Conservation (phyloP, 2,888 invertebrate genomes). For the Gari tellinella region DNA sequence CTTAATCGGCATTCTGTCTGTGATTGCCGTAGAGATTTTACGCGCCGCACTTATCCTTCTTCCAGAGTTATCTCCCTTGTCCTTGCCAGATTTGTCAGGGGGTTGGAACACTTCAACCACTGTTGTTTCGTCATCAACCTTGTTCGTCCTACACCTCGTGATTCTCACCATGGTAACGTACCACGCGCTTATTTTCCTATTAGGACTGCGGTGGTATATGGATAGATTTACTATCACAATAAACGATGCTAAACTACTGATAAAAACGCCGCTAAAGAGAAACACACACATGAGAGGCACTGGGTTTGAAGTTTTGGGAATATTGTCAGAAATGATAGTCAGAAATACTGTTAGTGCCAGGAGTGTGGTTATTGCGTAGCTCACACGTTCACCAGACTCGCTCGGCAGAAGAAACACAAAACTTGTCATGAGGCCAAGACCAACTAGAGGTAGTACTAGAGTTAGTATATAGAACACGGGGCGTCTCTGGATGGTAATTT, state of each 20-base stretch:
- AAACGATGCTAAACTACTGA: not conserved
- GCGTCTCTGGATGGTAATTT: not conserved
- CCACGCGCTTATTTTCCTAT: not conserved
- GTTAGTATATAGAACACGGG: conserved; percentile 8
- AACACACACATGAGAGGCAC: too few species aligned
- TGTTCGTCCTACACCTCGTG: not conserved
- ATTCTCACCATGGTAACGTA: not conserved
- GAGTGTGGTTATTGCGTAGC: too few species aligned
- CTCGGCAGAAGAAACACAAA: too few species aligned
- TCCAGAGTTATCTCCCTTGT: not conserved
- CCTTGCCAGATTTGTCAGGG: not conserved
- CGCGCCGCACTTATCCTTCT: too few species aligned
- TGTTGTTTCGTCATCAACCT: not conserved
- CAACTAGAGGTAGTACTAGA: conserved; percentile 8
- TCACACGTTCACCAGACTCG: too few species aligned
- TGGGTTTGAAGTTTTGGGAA: conserved; percentile 21
- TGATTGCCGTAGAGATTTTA: too few species aligned
- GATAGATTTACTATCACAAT: conserved; percentile 11
- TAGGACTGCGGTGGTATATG: conserved; percentile 3
- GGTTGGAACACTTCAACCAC: not conserved
- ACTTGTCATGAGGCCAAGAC: conserved; percentile 1
- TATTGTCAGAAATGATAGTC: conserved; percentile 11
- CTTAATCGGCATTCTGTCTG: not conserved
- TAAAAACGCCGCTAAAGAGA: not conserved
- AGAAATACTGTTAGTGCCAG: too few species aligned